Evolutionary conservation across 2,797 vertebrate genomes (phyloP).

Genomic region (Varecia variegata): DNA sequence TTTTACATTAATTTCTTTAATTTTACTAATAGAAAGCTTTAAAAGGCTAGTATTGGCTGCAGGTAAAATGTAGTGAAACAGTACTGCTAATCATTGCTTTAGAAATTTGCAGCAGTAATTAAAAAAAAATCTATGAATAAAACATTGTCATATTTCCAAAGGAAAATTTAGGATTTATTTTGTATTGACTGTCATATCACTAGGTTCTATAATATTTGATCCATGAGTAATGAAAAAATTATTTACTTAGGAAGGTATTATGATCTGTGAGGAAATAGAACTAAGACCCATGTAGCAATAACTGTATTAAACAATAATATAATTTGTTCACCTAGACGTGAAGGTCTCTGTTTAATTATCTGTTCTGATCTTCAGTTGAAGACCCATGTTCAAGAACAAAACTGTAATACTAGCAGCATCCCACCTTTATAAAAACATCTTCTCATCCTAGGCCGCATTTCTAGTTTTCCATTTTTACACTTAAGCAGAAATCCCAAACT

Average conservation of each 20-base stretch:
- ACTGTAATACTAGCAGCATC: neutral
- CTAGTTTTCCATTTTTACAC: neutral
- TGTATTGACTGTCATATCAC: slow-evolving; percentile 6
- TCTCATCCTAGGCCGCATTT: neutral
- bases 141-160: neutral
- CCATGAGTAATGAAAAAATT: slow-evolving; percentile 24
- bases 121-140: neutral
- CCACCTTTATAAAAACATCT: neutral
- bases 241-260: slow-evolving; percentile 34
- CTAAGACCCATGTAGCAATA: slow-evolving; percentile 22
- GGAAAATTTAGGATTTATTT: slow-evolving; percentile 17
- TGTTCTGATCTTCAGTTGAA: slow-evolving; percentile 20
- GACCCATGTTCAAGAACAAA: neutral
- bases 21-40: neutral
- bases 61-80: neutral
- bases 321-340: slow-evolving; percentile 41
- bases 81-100: neutral
- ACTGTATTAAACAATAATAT: slow-evolving; percentile 54
- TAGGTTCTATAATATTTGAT: neutral
- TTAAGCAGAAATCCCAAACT: neutral
- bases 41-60: neutral
- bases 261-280: slow-evolving; percentile 56
- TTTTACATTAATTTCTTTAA: neutral
- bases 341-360: slow-evolving; percentile 38
- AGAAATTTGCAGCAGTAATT: neutral